These are phyloP conservation scores for Brachylomia viminalis DNA, from an alignment of 2,888 invertebrate species.

Conservation along the genomic window DNA sequence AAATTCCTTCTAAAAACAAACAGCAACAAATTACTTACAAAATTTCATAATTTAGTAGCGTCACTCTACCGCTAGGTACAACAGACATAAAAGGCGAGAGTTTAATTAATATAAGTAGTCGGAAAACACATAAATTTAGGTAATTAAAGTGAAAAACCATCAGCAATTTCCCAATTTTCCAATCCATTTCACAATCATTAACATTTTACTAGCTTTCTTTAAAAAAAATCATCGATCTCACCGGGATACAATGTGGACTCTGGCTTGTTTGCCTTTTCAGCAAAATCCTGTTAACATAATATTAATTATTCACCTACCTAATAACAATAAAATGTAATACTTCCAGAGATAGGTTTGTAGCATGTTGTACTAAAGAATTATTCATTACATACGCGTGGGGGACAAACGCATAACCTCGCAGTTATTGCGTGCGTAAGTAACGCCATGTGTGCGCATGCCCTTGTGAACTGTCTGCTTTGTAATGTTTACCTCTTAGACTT, in stretches of 20 bases:
- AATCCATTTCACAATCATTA: background rate
- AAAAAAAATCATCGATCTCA: background rate
- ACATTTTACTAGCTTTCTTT: background rate
- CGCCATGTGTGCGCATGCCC: constrained; percentile 49
- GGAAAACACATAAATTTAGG: no score
- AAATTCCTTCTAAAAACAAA: no score
- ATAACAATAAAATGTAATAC: constrained; percentile 58
- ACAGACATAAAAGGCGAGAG: no score
- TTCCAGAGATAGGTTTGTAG: constrained; percentile 31
- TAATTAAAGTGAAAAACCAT: background rate
- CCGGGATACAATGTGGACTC: background rate
- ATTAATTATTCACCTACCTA: constrained; percentile 34
- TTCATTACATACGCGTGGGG: constrained; percentile 56
- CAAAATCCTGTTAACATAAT: constrained; percentile 8
- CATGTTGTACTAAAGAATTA: constrained; percentile 57
- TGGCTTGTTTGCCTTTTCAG: background rate
- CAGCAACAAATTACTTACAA: no score
- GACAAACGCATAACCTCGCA: constrained; percentile 31
- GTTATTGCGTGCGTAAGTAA: constrained; percentile 48
- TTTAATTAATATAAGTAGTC: background rate
- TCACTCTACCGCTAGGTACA: no score
- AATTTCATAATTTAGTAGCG: no score
- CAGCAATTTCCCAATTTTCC: no score
- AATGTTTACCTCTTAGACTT: constrained; percentile 30
- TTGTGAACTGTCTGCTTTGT: constrained; percentile 44